Evolutionary conservation across 2,113 vertebrate genomes (phyloP).

Genomic region (Anser brachyrhynchus): DNA sequence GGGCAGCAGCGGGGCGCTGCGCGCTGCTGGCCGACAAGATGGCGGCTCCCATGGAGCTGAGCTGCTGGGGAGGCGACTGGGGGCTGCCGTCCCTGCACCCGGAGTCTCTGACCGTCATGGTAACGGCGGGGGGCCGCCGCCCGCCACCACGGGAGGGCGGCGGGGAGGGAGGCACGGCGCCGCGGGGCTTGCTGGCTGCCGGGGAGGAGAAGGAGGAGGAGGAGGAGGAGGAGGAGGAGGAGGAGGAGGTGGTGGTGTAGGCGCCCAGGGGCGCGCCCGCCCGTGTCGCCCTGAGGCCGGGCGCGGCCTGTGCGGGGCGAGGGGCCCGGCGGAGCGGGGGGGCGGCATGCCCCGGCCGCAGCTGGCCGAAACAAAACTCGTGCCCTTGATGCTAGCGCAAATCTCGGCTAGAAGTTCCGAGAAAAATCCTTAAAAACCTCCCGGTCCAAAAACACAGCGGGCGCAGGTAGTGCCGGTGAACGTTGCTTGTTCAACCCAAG

Average conservation of each 20-base stretch:
- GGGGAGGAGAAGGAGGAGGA: no score
- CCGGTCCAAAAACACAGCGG: not conserved
- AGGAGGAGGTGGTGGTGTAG: no score
- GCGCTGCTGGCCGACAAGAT: constrained; percentile 77
- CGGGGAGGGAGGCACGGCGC: not conserved
- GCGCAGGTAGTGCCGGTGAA: not conserved
- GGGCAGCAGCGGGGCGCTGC: not conserved
- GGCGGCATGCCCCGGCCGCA: not conserved
- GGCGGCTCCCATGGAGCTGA: constrained; percentile 92
- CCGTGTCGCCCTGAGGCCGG: not conserved
- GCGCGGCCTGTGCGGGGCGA: not conserved
- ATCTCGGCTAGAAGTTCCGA: not conserved
- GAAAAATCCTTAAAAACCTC: not conserved
- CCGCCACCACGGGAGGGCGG: not conserved
- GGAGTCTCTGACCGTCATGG: constrained; percentile 91
- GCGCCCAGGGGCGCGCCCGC: no score
- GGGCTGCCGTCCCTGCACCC: constrained; percentile 92
- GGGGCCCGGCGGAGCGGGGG: not conserved
- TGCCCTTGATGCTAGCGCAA: not conserved
- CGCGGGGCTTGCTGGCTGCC: no score
- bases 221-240: no score
- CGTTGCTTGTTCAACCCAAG: not conserved
- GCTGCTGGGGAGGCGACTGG: constrained; percentile 94
- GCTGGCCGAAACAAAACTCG: not conserved
- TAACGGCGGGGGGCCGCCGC: constrained; percentile 67